Evolutionary conservation across 2,797 vertebrate species (phyloP), one percentile per base, ranked within the genome.

Genomic region (Gephyroberyx darwinii): DNA sequence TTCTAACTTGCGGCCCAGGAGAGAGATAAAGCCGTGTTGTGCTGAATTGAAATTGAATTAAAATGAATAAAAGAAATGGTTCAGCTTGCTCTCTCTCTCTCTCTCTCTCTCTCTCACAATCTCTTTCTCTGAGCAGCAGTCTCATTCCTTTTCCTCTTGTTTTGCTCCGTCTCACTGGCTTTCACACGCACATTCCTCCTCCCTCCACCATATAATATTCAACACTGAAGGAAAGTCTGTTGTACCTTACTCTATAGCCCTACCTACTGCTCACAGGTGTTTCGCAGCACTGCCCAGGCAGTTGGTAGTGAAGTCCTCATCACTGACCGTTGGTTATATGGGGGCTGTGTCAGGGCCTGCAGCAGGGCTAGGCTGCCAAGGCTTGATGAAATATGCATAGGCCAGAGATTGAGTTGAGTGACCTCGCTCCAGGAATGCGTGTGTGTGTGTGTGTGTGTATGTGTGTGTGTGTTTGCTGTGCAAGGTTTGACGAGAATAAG

Each of bases 361-460:
- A 66, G 20, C 74, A 50, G 26, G 3, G 43, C 50, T 26, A 16
- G 1, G 20, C 71, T 37, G 60, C 63, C 39, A n/a, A 30, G n/a
- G 47, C 41, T 56, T 61, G 43, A 84, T 87, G 53, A 86, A 81
- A 83, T 77, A 89, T 82, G 80, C 75, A 84, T 77, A 20, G 64
- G 50, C 43, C 62, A 30, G 53, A 78, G 82, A 83, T 65, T 77
- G 78, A 85, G 77, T 65, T 61, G 83, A 70, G 54, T 63, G 75
- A 78, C 77, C 79, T 79, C 45, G 58, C n/a, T 59, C 55, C 30
- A 64, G 31, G 8, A 53, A 61, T 52, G 33, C 6, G 63, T 61
- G 74, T 59, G 58, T 63, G 37, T n/a, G 54, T 16, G 54, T 5
- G 31, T 39, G 39, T 33, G 26, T 33, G 57, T 26, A n/a, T 61